These are phyloP conservation scores for Pteronura brasiliensis DNA, from an alignment of 2,113 vertebrate genomes.

Conservation along the genomic window DNA sequence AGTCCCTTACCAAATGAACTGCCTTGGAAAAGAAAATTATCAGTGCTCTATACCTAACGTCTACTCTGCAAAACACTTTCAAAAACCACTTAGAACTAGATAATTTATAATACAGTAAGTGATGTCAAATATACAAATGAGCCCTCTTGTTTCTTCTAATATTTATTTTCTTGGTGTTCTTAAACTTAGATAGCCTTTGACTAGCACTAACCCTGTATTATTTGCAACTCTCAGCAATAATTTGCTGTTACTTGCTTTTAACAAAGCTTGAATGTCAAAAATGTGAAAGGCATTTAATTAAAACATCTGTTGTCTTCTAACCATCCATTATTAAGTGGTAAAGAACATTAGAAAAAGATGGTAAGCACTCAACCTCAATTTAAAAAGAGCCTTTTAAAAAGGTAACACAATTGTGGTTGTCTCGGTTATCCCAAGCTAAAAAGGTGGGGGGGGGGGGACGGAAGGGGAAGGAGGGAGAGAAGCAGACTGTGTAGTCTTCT, in stretches of 20 bases:
- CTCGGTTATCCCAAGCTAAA: constrained; percentile 1
- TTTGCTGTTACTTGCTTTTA: background rate
- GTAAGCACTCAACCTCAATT: background rate
- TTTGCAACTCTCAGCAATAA: constrained; percentile 35
- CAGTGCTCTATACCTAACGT: background rate
- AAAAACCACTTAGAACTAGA: background rate
- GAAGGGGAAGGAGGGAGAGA: background rate
- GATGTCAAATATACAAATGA: background rate
- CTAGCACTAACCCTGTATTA: background rate
- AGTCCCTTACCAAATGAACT: background rate
- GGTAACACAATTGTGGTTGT: background rate
- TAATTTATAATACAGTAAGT: background rate
- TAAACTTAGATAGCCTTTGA: background rate
- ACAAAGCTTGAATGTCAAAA: constrained; percentile 30
- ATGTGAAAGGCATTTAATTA: constrained; percentile 22
- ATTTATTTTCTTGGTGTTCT: constrained; percentile 39
- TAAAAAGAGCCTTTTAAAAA: background rate
- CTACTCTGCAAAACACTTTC: background rate
- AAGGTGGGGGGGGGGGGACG: background rate
- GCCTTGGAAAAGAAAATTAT: background rate
- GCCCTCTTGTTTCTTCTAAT: background rate
- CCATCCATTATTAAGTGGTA: background rate
- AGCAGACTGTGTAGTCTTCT: background rate
- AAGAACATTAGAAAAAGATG: background rate
- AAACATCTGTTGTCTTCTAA: constrained; percentile 24